Percentiles rank a stretch among this genome's conserved stretches.
phyloP scores from a whole-genome alignment of 2,113 vertebrate species.

The Podilymbus podiceps region DNA sequence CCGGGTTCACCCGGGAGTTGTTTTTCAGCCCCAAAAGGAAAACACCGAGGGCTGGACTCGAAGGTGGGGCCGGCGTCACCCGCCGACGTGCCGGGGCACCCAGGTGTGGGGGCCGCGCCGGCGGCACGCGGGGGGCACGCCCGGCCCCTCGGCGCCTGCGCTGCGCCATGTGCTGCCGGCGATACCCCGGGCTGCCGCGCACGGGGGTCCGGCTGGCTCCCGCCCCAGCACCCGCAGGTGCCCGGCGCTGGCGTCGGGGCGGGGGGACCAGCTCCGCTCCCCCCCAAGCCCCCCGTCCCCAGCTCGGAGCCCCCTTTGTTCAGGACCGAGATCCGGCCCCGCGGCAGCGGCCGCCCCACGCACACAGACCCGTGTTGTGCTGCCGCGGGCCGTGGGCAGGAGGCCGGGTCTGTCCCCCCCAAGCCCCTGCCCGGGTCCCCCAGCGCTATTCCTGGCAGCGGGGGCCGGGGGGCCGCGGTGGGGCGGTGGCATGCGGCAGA shows the following conservation, averaged over 20 bases:
- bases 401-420: not conserved
- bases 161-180: not conserved
- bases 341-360: not conserved
- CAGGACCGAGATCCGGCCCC: not conserved
- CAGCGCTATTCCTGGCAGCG: not conserved
- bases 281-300: not conserved
- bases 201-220: not conserved
- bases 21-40: not conserved
- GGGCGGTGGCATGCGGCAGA: not conserved
- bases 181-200: not conserved
- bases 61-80: not conserved
- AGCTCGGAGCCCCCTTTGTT: slow-evolving; percentile 25
- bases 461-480: not conserved
- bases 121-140: not conserved
- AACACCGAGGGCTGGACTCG: not conserved
- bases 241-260: not conserved
- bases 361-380: not conserved
- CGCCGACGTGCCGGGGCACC: not conserved
- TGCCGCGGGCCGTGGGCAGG: not conserved
- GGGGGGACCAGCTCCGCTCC: not conserved
- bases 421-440: not conserved
- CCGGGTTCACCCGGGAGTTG: not conserved
- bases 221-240: not conserved
- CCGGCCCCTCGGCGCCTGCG: not conserved
- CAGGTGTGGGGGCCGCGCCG: not conserved